These are phyloP conservation scores for Calyptommatus sinebrachiatus DNA, from an alignment of 2,113 vertebrate genomes.

Conservation along the genomic window DNA sequence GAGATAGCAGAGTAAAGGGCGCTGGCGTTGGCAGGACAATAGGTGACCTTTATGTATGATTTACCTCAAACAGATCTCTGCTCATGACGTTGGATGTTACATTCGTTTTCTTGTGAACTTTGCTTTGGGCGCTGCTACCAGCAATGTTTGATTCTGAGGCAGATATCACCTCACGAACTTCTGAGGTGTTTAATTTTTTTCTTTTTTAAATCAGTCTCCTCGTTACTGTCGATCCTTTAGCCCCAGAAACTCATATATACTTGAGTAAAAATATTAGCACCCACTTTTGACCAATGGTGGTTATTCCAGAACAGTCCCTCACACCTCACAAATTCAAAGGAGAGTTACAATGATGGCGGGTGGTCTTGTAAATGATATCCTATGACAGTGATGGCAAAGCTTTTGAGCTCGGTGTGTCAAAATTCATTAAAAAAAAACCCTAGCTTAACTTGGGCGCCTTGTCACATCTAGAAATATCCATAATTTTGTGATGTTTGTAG, in stretches of 20 bases:
- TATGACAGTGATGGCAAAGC: too few species aligned
- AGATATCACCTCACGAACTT: neutral
- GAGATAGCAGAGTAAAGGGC: neutral
- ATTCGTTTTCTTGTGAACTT: slow-evolving; percentile 13
- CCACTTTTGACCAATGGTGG: neutral
- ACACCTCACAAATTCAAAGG: too few species aligned
- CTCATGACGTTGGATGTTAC: slow-evolving; percentile 13
- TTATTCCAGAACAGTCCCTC: neutral
- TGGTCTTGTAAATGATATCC: too few species aligned
- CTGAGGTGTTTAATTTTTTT: neutral
- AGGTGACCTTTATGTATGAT: slow-evolving; percentile 20
- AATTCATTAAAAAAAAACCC: too few species aligned
- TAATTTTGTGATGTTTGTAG: too few species aligned
- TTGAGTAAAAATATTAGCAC: neutral
- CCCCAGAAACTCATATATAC: neutral
- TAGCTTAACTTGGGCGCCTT: too few species aligned
- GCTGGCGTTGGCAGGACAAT: neutral
- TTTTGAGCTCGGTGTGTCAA: too few species aligned
- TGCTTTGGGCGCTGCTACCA: neutral
- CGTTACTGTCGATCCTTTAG: neutral
- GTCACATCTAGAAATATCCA: too few species aligned
- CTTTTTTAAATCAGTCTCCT: neutral
- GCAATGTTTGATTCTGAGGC: neutral
- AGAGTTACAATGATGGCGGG: too few species aligned
- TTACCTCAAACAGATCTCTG: slow-evolving; percentile 7